Conservation (phyloP, 2,797 vertebrate genomes). For the Loris lydekkerianus region DNA sequence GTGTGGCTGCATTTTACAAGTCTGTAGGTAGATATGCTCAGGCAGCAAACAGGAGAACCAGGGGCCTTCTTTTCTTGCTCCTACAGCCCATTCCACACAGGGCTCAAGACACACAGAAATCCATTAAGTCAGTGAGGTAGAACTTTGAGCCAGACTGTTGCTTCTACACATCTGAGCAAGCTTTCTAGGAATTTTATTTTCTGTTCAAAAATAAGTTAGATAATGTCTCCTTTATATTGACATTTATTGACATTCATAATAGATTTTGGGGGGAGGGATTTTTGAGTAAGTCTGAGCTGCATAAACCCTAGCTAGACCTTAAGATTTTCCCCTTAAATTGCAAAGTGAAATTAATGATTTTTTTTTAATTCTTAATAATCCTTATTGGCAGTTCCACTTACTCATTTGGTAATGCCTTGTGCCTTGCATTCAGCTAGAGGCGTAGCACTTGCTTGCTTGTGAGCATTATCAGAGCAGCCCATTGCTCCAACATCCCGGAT, state of each 20-base stretch:
- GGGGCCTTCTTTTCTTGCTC: background rate
- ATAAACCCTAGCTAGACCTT: conserved; percentile 2
- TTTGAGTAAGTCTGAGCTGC: background rate
- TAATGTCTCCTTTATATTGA: background rate
- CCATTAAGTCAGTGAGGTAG: background rate
- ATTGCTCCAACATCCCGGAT: background rate
- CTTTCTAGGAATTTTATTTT: conserved; percentile 27
- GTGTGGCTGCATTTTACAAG: background rate
- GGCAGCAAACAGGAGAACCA: background rate
- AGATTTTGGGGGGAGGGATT: background rate
- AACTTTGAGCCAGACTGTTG: background rate
- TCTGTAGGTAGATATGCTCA: background rate
- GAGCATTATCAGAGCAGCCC: background rate
- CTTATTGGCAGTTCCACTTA: background rate
- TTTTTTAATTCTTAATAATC: conserved; percentile 7
- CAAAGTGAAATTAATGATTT: background rate
- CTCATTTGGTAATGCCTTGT: background rate
- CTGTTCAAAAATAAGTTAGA: background rate
- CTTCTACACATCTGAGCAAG: background rate
- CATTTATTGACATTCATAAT: background rate
- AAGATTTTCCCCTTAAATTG: background rate
- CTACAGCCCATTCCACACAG: background rate
- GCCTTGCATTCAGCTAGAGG: background rate
- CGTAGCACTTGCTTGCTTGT: background rate
- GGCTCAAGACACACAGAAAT: background rate